Conservation (phyloP, 2,888 invertebrate genomes). For the Exocentrus adspersus region DNA sequence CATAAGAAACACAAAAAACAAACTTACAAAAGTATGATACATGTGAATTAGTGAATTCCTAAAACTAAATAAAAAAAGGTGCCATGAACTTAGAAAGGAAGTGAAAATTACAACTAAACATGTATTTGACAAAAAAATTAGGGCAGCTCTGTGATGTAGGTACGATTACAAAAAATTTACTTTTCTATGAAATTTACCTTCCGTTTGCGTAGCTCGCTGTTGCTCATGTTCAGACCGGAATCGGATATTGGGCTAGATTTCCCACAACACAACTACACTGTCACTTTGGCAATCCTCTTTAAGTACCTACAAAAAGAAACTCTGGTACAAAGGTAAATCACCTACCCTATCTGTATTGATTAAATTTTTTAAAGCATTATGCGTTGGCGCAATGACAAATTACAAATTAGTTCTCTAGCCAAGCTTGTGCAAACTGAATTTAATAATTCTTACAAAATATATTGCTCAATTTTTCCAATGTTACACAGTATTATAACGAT, state of each 20-base stretch:
- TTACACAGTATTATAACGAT: no score
- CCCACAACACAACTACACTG: not conserved
- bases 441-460: no score
- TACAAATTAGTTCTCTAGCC: no score
- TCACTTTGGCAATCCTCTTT: not conserved
- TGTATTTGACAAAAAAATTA: not conserved
- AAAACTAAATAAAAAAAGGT: conserved; percentile 16
- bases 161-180: conserved; percentile 27
- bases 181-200: no score
- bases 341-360: conserved; percentile 7
- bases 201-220: conserved; percentile 52
- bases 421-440: no score
- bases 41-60: conserved; percentile 13
- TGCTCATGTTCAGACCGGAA: conserved; percentile 38
- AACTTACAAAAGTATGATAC: conserved; percentile 19
- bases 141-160: not conserved
- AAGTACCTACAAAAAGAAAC: conserved; percentile 5
- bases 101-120: not conserved
- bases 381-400: conserved; percentile 11
- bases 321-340: not conserved
- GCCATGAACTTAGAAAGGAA: not conserved
- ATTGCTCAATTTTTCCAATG: no score
- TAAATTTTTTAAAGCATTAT: conserved; percentile 2
- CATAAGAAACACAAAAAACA: not conserved
- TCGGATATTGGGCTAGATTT: not conserved